Evolutionary conservation across 2,113 vertebrate species (phyloP).

Genomic region (Corythornis vintsioides): DNA sequence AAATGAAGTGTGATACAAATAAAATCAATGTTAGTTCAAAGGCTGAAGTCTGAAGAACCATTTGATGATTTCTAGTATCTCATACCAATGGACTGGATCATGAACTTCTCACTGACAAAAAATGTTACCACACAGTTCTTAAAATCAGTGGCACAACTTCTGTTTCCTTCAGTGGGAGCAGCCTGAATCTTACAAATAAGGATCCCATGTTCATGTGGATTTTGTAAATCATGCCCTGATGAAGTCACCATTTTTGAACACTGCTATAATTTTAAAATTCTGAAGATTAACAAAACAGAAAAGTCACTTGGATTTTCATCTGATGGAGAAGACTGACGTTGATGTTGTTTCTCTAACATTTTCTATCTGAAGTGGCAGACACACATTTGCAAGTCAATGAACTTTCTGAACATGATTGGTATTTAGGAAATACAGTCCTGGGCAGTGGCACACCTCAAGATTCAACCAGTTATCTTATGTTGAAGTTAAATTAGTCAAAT

Average conservation of each 20-base stretch:
- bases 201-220: background rate
- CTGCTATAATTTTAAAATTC: background rate
- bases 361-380: background rate
- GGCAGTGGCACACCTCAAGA: background rate
- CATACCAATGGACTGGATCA: background rate
- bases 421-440: background rate
- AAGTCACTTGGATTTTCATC: background rate
- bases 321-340: background rate
- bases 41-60: conserved; percentile 1
- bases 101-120: background rate
- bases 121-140: background rate
- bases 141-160: background rate
- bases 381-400: background rate
- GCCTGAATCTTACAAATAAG: background rate
- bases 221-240: background rate
- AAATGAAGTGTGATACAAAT: background rate
- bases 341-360: background rate
- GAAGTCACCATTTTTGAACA: background rate
- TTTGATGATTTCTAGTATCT: background rate
- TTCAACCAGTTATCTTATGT: background rate
- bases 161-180: background rate
- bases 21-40: conserved; percentile 4
- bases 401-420: rapidly evolving
- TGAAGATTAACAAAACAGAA: background rate
- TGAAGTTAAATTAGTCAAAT: background rate